A percentile compares a stretch with the other conserved stretches of the same genome.
phyloP scores from a whole-genome alignment of 2,888 invertebrate genomes.

The Eurois occulta region DNA sequence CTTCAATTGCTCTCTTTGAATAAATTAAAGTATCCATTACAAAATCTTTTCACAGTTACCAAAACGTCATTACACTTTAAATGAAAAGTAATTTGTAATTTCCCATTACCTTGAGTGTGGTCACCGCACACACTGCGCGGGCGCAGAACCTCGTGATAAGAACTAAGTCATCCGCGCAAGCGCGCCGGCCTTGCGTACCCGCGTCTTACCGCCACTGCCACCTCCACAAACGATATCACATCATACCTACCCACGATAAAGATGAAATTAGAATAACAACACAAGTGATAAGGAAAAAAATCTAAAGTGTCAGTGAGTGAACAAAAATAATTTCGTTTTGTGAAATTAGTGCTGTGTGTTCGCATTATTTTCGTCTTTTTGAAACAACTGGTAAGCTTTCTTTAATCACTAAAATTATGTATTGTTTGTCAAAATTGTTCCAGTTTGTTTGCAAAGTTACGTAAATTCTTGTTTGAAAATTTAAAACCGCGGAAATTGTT shows the following conservation, averaged over 20 bases:
- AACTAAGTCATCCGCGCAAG: constrained; percentile 81
- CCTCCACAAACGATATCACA: constrained; percentile 36
- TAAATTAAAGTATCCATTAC: constrained; percentile 36
- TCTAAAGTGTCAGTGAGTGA: constrained; percentile 58
- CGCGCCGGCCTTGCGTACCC: constrained; percentile 83
- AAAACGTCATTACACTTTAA: constrained; percentile 47
- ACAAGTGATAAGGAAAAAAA: constrained; percentile 58
- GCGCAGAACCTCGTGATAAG: constrained; percentile 81
- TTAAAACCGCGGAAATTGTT: constrained; percentile 19
- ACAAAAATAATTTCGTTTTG: constrained; percentile 52
- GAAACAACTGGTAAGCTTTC: constrained; percentile 60
- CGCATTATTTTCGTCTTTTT: constrained; percentile 28
- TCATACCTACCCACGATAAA: constrained; percentile 51
- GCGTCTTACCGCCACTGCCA: constrained; percentile 67
- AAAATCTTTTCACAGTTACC: constrained; percentile 38
- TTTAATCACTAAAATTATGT: constrained; percentile 41
- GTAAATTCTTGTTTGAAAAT: constrained; percentile 23
- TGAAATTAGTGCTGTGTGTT: constrained; percentile 60
- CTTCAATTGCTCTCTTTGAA: constrained; percentile 31
- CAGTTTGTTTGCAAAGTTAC: constrained; percentile 35
- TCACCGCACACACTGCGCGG: constrained; percentile 57
- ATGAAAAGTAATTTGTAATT: constrained; percentile 63
- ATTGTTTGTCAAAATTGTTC: constrained; percentile 40
- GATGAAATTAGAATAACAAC: constrained; percentile 55
- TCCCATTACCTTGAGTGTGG: constrained; percentile 62